Evolutionary conservation across 2,797 vertebrate genomes (phyloP), one percentile per base, ranked within the genome.

Genomic region (Ctenopoma multispine): DNA sequence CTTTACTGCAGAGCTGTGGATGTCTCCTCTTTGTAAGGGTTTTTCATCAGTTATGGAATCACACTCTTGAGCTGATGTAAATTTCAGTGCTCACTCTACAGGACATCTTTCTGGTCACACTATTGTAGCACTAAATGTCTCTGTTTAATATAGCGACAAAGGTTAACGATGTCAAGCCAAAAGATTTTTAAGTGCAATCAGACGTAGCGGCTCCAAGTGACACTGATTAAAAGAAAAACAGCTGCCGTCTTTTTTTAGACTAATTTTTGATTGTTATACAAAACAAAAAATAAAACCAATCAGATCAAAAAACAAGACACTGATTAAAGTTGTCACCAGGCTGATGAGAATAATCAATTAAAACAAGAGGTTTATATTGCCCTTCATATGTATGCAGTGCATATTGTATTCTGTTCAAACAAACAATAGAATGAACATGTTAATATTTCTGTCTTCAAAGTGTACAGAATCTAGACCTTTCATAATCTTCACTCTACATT

Each of bases 11-110:
- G 34, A 24, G 53, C 31, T 43, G 63, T 20, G 41, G 41, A 69
- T 31, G 31, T 18, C 40, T 64, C 56, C n/a, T 51, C 7, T 66
- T 73, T 49, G 59, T 73, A 63, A 43, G 4, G 59, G 47, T 29
- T 43, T 60, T 21, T 41, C 57, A 49, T 57, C 63, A 51, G 8
- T 69, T 59, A 72, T 65, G 55, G 36, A 63, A 55, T 78, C 36
- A 40, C 12, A 66, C 5, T n/a, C 7, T n/a, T 49, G 50, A 34
- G 63, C 36, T 29, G 38, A 62, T 56, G 15, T 21, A 49, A 61
- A 68, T 60, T n/a, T 4, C 36, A 55, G 4, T 15, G 36, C 34
- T 50, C 38, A 6, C 41, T 56, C 63, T 7, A 18, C 31, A 9
- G 31, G 1, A 34, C 10, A 62, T 36, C 5, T 44, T 50, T 49